phyloP scores from a whole-genome alignment of 2,113 vertebrate species.

The Paralichthys olivaceus region DNA sequence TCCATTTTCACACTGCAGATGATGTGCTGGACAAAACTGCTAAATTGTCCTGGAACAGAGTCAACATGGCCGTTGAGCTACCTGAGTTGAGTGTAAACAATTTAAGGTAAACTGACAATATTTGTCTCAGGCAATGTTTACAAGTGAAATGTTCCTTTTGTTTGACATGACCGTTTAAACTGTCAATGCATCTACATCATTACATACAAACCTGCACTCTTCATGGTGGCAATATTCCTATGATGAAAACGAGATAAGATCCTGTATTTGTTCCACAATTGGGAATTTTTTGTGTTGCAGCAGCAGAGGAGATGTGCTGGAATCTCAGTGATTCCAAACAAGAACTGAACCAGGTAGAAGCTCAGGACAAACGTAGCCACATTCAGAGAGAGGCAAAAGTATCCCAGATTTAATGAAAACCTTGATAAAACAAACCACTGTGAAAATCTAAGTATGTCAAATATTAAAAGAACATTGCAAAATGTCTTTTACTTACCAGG shows the following conservation, averaged over 20 bases:
- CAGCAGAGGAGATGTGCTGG: conserved; percentile 65
- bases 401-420: conserved; percentile 71
- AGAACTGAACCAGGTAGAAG: conserved; percentile 60
- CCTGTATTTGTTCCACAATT: no score
- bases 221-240: no score
- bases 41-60: background rate
- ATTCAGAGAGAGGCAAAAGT: conserved; percentile 64
- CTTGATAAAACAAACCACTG: conserved; percentile 51
- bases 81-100: no score
- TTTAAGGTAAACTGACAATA: background rate
- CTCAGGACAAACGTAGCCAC: conserved; percentile 60
- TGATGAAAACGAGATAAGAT: no score
- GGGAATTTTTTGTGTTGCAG: no score
- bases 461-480: background rate
- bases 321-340: conserved; percentile 68
- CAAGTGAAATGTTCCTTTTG: conserved; percentile 56
- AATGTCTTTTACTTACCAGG: conserved; percentile 57
- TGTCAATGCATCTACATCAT: conserved; percentile 49
- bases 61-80: background rate
- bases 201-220: conserved; percentile 63
- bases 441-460: background rate
- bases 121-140: conserved; percentile 60
- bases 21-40: background rate
- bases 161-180: conserved; percentile 55
- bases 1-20: conserved; percentile 62